phyloP scores from a whole-genome alignment of 1,140 invertebrate species.

The Platyscapa corneri region DNA sequence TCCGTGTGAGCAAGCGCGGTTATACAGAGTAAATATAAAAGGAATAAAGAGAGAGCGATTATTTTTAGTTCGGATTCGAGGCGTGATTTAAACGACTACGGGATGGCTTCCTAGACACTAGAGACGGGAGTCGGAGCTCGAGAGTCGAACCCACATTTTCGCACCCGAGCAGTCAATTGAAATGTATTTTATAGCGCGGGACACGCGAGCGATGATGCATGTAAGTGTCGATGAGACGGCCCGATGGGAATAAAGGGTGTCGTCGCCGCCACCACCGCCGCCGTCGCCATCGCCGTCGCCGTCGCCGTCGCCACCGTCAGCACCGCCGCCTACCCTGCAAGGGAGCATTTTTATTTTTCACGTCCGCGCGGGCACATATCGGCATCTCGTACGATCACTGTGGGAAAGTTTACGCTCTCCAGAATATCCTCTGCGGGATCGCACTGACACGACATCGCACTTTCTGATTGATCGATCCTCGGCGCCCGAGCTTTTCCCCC shows the following conservation, averaged over 20 bases:
- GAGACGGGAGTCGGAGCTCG: too few species aligned
- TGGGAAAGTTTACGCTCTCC: constrained; percentile 12
- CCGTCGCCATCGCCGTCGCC: too few species aligned
- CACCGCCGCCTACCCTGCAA: neutral
- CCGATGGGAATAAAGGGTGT: neutral
- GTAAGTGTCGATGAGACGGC: neutral
- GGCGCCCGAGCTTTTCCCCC: neutral
- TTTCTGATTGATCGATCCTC: constrained; percentile 47
- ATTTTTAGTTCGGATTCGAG: too few species aligned
- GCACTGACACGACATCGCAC: constrained; percentile 42
- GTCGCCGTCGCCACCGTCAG: too few species aligned
- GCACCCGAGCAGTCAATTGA: neutral
- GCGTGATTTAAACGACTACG: too few species aligned
- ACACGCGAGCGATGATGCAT: neutral
- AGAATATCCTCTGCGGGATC: constrained; percentile 37
- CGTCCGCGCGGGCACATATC: neutral
- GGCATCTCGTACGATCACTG: neutral
- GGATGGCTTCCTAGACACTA: neutral
- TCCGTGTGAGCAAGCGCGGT: neutral
- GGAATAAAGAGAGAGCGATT: too few species aligned
- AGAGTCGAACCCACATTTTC: neutral
- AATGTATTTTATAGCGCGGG: constrained; percentile 9
- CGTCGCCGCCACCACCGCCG: too few species aligned
- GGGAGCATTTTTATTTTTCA: constrained; percentile 1
- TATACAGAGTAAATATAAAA: neutral